Percentiles rank a stretch among this genome's conserved stretches.
phyloP scores from a whole-genome alignment of 2,888 invertebrate species.

The Dryobota labecula region DNA sequence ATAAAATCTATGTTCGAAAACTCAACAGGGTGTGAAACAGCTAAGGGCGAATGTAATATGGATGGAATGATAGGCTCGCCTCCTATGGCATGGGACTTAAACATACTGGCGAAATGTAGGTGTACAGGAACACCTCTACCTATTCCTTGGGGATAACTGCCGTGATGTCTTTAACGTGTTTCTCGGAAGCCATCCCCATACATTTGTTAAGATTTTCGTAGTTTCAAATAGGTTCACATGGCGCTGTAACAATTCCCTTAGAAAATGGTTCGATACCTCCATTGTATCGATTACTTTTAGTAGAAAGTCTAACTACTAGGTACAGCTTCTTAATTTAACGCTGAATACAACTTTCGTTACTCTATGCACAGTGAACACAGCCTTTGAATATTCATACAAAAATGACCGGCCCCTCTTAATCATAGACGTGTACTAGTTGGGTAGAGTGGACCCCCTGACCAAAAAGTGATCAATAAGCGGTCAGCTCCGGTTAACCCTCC shows the following conservation, averaged over 20 bases:
- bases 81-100: neutral
- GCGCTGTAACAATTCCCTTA: neutral
- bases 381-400: slow-evolving; percentile 10
- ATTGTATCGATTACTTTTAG: neutral
- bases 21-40: neutral
- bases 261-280: neutral
- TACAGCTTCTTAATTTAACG: neutral
- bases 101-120: neutral
- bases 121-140: neutral
- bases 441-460: neutral
- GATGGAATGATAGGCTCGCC: neutral
- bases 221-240: neutral
- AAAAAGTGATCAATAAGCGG: slow-evolving; percentile 54
- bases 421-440: neutral
- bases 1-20: neutral
- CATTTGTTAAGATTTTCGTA: neutral
- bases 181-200: neutral
- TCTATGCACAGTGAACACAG: neutral
- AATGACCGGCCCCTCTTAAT: slow-evolving; percentile 3
- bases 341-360: neutral
- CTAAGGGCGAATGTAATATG: no score
- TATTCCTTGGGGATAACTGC: neutral
- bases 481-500: slow-evolving; percentile 56
- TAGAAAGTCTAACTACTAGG: neutral
- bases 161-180: neutral